Percentiles rank a stretch among this genome's conserved stretches.
Conservation (phyloP, 2,113 vertebrate genomes). For the Coreoperca whiteheadi region DNA sequence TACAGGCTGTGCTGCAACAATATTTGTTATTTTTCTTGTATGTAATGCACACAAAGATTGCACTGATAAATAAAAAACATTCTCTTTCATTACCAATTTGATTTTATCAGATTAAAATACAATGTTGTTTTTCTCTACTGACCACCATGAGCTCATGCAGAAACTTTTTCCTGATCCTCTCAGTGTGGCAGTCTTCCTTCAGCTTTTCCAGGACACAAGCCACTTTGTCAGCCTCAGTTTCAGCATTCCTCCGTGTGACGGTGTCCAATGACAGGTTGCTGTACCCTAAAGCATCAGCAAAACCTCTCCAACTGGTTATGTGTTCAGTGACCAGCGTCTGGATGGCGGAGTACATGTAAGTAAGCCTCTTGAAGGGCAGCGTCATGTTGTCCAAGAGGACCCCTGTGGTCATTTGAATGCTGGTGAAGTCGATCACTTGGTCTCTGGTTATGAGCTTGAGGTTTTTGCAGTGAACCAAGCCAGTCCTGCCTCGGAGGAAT, state of each 20-base stretch:
- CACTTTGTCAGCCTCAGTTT: conserved; percentile 91
- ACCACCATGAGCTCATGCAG: conserved; percentile 93
- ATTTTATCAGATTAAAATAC: neutral
- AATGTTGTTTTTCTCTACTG: conserved; percentile 73
- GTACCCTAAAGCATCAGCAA: conserved; percentile 91
- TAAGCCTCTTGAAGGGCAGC: conserved; percentile 93
- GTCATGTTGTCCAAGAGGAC: conserved; percentile 91
- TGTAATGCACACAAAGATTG: neutral
- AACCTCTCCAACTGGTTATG: conserved; percentile 89
- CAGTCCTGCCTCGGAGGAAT: conserved; percentile 89
- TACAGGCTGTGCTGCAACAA: neutral
- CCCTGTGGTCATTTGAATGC: conserved; percentile 84
- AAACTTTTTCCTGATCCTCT: conserved; percentile 89
- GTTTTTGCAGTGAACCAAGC: conserved; percentile 95
- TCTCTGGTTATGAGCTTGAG: conserved; percentile 92
- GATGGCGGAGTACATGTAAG: conserved; percentile 95
- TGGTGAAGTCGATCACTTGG: conserved; percentile 89
- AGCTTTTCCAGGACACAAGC: conserved; percentile 91
- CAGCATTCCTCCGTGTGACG: conserved; percentile 80
- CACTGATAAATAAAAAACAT: neutral
- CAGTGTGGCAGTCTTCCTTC: conserved; percentile 94
- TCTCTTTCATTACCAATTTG: neutral
- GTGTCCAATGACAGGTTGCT: conserved; percentile 83
- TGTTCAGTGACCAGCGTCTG: conserved; percentile 91
- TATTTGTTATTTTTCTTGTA: neutral